These are phyloP conservation scores for Syritta pipiens DNA, from an alignment of 2,888 invertebrate genomes.

Conservation along the genomic window DNA sequence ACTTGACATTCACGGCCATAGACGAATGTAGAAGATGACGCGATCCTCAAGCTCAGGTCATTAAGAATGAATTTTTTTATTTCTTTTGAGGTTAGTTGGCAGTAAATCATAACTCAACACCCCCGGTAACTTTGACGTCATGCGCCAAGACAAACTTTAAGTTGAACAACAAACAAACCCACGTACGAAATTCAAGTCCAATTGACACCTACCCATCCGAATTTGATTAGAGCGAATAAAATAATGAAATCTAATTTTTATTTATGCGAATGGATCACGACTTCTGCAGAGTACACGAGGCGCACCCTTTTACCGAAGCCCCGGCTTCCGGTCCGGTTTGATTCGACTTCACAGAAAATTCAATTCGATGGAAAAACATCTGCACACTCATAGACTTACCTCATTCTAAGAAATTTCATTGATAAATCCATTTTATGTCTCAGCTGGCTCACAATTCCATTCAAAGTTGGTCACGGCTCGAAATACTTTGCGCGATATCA, in stretches of 20 bases:
- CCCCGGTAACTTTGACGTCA: no score
- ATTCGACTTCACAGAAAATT: not conserved
- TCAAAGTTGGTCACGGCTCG: conserved; percentile 23
- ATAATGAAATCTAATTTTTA: conserved; percentile 25
- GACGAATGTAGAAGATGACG: no score
- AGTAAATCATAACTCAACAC: no score
- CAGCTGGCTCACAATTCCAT: conserved; percentile 35
- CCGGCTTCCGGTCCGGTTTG: no score
- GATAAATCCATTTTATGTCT: conserved; percentile 58
- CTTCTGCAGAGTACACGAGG: no score
- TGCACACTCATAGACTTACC: conserved; percentile 31
- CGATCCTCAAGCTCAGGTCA: no score
- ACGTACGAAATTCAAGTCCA: conserved; percentile 34
- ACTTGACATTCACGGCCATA: no score
- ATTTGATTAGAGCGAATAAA: conserved; percentile 10
- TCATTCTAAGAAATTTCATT: conserved; percentile 57
- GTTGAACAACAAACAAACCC: conserved; percentile 34
- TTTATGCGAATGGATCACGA: conserved; percentile 23
- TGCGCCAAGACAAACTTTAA: no score
- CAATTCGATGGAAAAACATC: not conserved
- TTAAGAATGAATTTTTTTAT: no score
- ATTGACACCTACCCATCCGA: conserved; percentile 35
- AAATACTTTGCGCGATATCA: conserved; percentile 17
- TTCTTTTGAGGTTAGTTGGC: no score
- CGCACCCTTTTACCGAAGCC: no score